Evolutionary conservation across 2,113 vertebrate species (phyloP).

Genomic region (Urocolius indicus): DNA sequence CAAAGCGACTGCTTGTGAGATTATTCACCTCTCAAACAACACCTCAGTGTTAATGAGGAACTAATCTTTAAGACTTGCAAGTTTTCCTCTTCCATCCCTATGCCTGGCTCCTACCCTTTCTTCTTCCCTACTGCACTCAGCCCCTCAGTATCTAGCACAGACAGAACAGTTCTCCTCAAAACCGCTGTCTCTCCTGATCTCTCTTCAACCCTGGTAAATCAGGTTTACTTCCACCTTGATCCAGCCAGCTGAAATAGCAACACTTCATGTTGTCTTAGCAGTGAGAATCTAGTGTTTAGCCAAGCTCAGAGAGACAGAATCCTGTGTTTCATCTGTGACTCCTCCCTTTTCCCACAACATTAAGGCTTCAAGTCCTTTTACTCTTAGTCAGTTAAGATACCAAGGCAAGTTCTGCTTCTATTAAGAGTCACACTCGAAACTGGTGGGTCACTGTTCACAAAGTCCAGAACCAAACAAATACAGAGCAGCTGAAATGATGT

Average conservation of each 20-base stretch:
- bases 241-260: background rate
- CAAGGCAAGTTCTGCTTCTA: background rate
- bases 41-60: background rate
- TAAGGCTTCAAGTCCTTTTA: background rate
- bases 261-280: background rate
- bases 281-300: background rate
- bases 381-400: background rate
- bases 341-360: background rate
- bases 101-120: background rate
- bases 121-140: background rate
- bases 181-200: rapidly evolving
- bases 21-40: background rate
- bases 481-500: background rate
- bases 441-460: background rate
- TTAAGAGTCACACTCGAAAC: background rate
- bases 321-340: background rate
- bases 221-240: background rate
- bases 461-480: background rate
- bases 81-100: background rate
- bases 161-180: background rate
- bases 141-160: background rate
- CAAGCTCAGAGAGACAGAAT: background rate
- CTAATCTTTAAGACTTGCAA: background rate
- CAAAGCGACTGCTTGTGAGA: background rate
- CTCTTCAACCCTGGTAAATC: background rate